phyloP scores from a whole-genome alignment of 2,888 invertebrate genomes.

The Temnothorax unifasciatus region DNA sequence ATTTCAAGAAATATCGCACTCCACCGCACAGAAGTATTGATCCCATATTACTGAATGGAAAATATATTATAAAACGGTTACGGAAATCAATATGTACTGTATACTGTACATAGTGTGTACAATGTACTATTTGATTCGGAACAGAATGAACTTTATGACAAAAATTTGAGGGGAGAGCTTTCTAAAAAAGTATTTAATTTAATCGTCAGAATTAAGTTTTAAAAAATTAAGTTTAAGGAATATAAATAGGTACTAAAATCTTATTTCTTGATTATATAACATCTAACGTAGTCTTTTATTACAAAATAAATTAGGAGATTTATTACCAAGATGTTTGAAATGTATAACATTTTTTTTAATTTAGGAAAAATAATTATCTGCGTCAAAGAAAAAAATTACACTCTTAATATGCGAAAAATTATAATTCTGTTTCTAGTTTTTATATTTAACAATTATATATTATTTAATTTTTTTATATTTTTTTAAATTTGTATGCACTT shows the following conservation, averaged over 20 bases:
- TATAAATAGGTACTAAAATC: neutral
- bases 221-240: neutral
- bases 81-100: neutral
- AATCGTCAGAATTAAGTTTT: neutral
- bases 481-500: neutral
- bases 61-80: conserved; percentile 22
- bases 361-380: neutral
- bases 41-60: neutral
- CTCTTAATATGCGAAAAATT: neutral
- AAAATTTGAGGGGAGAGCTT: neutral
- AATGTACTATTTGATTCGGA: conserved; percentile 47
- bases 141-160: conserved; percentile 1
- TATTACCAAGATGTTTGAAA: neutral
- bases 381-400: neutral
- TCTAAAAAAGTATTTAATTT: neutral
- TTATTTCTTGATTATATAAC: conserved; percentile 8
- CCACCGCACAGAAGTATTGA: conserved; percentile 18
- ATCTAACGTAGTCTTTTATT: neutral
- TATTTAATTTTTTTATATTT: neutral
- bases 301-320: neutral
- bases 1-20: conserved; percentile 37
- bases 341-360: neutral
- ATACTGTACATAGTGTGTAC: neutral
- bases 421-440: neutral
- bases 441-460: neutral